These are phyloP conservation scores for Psilopsiagon aurifrons DNA, from an alignment of 2,113 vertebrate species.

Conservation along the genomic window DNA sequence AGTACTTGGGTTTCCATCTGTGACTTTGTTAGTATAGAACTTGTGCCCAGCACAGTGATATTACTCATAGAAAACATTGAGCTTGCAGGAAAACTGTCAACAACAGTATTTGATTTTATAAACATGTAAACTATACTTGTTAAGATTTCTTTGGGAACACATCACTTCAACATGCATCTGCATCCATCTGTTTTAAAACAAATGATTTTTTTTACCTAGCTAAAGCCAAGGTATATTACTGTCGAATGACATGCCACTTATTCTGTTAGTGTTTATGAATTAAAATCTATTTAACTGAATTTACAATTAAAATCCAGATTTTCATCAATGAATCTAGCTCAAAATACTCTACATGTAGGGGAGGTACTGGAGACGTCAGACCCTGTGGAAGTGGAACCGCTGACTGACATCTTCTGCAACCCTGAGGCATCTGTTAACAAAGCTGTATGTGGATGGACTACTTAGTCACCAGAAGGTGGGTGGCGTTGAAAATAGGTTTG, in stretches of 20 bases:
- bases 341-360: background rate
- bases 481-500: background rate
- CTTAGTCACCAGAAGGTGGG: background rate
- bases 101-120: background rate
- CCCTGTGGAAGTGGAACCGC: background rate
- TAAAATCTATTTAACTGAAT: background rate
- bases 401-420: background rate
- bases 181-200: background rate
- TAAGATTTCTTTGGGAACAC: background rate
- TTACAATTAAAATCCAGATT: background rate
- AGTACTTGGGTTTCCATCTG: background rate
- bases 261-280: background rate
- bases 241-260: background rate
- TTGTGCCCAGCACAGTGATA: background rate
- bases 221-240: background rate
- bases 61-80: background rate
- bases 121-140: background rate
- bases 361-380: background rate
- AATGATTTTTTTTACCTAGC: background rate
- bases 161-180: background rate
- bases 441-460: background rate
- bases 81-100: background rate
- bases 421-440: background rate
- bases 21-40: constrained; percentile 20
- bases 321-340: background rate